Percentiles rank a stretch among this genome's conserved stretches.
phyloP scores from a whole-genome alignment of 2,797 vertebrate genomes.

The Micropoecilia bifurca region DNA sequence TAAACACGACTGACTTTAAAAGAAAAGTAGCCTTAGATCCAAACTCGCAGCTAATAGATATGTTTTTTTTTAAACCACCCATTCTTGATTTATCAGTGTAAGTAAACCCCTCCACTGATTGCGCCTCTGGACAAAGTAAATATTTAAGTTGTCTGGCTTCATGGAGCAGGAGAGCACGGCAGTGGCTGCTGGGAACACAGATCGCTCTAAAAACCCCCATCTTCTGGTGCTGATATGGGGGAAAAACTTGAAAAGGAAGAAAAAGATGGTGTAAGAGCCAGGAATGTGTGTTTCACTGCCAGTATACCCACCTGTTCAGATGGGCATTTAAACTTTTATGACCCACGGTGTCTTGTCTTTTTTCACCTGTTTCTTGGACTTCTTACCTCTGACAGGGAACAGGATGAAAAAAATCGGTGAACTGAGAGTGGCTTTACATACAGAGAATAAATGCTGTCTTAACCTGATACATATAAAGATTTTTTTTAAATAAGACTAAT shows the following conservation, averaged over 20 bases:
- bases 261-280: conserved; percentile 41
- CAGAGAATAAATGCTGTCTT: neutral
- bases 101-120: conserved; percentile 22
- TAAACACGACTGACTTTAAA: neutral
- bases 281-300: conserved; percentile 48
- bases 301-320: conserved; percentile 65
- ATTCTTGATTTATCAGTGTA: neutral
- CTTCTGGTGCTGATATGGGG: conserved; percentile 57
- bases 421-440: conserved; percentile 8
- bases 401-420: conserved; percentile 39
- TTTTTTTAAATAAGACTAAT: neutral
- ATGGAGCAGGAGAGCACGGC: conserved; percentile 9
- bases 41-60: neutral
- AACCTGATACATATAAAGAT: no score
- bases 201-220: conserved; percentile 45
- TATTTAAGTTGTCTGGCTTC: conserved; percentile 37
- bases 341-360: conserved; percentile 32
- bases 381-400: conserved; percentile 36
- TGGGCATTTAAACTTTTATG: conserved; percentile 59
- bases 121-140: conserved; percentile 47
- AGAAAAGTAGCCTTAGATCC: neutral
- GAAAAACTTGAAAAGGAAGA: conserved; percentile 58
- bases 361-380: conserved; percentile 24
- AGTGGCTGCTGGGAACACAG: conserved; percentile 36
- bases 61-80: conserved; percentile 9